Evolutionary conservation across 2,113 vertebrate genomes (phyloP).

Genomic region (Australoheros scitulus): DNA sequence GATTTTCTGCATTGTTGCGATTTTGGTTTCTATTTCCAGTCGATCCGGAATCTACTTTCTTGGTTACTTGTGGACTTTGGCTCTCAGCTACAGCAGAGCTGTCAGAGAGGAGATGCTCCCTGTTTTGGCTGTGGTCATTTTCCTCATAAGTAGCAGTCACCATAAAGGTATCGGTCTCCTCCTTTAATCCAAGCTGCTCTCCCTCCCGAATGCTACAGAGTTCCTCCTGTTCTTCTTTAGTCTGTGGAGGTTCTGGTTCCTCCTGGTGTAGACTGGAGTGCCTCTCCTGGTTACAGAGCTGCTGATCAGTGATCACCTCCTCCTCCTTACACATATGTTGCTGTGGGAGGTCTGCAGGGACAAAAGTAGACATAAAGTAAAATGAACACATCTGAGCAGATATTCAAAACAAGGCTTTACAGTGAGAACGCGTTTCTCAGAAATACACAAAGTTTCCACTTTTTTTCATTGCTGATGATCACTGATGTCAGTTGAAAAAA

Average conservation of each 20-base stretch:
- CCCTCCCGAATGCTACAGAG: too few species aligned
- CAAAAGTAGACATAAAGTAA: not conserved
- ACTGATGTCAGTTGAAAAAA: rapidly evolving
- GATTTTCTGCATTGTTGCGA: not conserved
- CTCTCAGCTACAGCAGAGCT: rapidly evolving
- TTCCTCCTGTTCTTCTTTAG: too few species aligned
- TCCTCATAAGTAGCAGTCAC: too few species aligned
- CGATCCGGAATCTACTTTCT: not conserved
- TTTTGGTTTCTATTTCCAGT: rapidly evolving
- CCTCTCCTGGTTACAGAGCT: not conserved
- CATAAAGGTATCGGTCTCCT: too few species aligned
- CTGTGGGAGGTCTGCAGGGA: not conserved
- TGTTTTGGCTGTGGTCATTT: too few species aligned
- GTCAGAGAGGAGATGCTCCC: rapidly evolving
- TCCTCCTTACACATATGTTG: rapidly evolving
- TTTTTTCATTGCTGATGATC: not conserved
- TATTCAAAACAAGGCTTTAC: not conserved
- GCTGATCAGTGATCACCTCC: rapidly evolving
- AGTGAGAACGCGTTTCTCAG: not conserved
- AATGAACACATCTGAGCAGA: too few species aligned
- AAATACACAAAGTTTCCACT: rapidly evolving
- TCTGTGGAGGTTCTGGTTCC: not conserved
- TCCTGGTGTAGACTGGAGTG: not conserved
- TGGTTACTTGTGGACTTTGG: not conserved
- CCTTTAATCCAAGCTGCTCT: too few species aligned